A percentile compares a stretch with the other conserved stretches of the same genome.
These are phyloP conservation scores for Cephus pulcher DNA, from an alignment of 2,888 invertebrate genomes.

Conservation along the genomic window DNA sequence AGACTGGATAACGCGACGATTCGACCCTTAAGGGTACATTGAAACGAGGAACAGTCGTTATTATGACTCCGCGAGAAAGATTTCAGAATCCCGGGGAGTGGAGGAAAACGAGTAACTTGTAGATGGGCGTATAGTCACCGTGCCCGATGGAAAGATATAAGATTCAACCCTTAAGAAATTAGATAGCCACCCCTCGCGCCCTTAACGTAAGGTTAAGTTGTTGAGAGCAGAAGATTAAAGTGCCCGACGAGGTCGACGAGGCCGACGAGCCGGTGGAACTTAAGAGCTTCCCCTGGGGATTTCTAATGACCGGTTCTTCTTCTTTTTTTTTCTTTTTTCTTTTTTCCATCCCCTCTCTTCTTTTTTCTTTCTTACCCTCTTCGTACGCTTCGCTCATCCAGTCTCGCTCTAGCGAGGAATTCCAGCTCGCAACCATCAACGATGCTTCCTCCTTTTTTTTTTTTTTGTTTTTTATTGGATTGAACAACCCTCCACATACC, in stretches of 20 bases:
- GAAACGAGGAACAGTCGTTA: background rate
- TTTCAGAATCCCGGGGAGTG: background rate
- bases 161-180: slow-evolving; percentile 40
- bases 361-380: background rate
- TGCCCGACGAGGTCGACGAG: slow-evolving; percentile 33
- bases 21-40: background rate
- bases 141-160: slow-evolving; percentile 16
- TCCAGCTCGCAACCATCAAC: background rate
- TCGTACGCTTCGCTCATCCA: background rate
- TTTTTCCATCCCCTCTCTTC: background rate
- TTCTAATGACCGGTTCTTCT: slow-evolving; percentile 50
- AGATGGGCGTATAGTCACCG: background rate
- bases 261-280: slow-evolving; percentile 34
- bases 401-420: background rate
- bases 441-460: background rate
- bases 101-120: slow-evolving; percentile 16
- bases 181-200: slow-evolving; percentile 34
- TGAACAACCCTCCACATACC: background rate
- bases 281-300: slow-evolving; percentile 48
- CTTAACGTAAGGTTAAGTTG: slow-evolving; percentile 47
- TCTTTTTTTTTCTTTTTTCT: background rate
- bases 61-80: background rate
- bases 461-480: background rate
- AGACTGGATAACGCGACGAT: too few species aligned
- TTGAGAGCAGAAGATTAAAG: slow-evolving; percentile 57